Percentiles rank a stretch among this genome's conserved stretches.
phyloP scores from a whole-genome alignment of 2,888 invertebrate species.

The Polymixis lichenea region DNA sequence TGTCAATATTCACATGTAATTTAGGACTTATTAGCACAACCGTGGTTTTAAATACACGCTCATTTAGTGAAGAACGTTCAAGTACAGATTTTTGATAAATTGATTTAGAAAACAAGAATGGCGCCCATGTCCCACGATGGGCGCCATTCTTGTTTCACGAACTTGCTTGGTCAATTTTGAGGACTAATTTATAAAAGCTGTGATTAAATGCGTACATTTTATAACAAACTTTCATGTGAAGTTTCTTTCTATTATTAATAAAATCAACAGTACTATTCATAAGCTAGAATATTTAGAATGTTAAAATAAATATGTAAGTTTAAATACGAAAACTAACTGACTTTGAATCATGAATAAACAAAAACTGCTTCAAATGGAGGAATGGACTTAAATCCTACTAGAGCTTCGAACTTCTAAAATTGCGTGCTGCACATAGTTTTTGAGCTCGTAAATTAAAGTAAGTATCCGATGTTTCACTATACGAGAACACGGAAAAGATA shows the following conservation, averaged over 20 bases:
- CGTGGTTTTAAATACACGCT: too few relatives aligned
- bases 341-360: not conserved
- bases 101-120: too few relatives aligned
- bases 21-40: too few relatives aligned
- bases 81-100: too few relatives aligned
- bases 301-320: not conserved
- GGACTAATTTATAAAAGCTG: not conserved
- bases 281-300: not conserved
- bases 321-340: not conserved
- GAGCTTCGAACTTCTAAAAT: not conserved
- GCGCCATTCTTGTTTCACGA: too few relatives aligned
- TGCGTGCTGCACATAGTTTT: constrained; percentile 1
- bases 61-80: too few relatives aligned
- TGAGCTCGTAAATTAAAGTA: constrained; percentile 41
- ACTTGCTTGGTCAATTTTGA: not conserved
- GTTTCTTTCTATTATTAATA: not conserved
- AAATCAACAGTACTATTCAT: not conserved
- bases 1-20: too few relatives aligned
- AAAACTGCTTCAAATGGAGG: not conserved
- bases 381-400: not conserved
- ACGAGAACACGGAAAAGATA: constrained; percentile 12
- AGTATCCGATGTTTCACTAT: constrained; percentile 22
- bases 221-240: not conserved
- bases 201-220: not conserved
- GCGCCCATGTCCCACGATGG: too few relatives aligned